These are phyloP conservation scores for Proterorhinus semilunaris DNA, from an alignment of 2,113 vertebrate genomes.

Conservation along the genomic window DNA sequence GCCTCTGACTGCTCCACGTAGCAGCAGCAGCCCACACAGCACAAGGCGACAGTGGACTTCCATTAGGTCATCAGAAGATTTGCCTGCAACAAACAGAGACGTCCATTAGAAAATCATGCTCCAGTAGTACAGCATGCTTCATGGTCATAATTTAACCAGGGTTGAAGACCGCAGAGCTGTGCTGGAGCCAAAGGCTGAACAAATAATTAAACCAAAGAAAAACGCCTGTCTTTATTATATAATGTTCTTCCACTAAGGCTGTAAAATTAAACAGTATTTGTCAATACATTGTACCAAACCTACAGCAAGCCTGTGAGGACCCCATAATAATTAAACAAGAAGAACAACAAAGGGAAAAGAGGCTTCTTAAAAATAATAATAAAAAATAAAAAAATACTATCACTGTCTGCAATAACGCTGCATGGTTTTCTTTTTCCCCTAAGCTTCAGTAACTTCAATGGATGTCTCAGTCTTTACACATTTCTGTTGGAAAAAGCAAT, in stretches of 20 bases:
- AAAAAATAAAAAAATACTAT: conserved; percentile 35
- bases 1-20: conserved; percentile 55
- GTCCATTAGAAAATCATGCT: conserved; percentile 9
- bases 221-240: conserved; percentile 4
- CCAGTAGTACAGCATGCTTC: conserved; percentile 4
- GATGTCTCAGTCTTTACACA: conserved; percentile 32
- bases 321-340: conserved; percentile 38
- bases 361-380: conserved; percentile 11
- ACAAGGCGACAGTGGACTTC: conserved; percentile 62
- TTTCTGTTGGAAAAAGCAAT: conserved; percentile 41
- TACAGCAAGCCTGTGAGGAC: conserved; percentile 29
- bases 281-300: conserved; percentile 30
- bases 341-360: conserved; percentile 35
- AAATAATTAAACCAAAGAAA: conserved; percentile 5
- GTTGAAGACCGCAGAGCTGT: conserved; percentile 7
- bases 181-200: conserved; percentile 1
- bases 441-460: conserved; percentile 36
- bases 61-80: conserved; percentile 72
- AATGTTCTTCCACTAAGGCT: conserved; percentile 11
- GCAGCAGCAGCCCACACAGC: conserved; percentile 71
- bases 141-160: conserved; percentile 11
- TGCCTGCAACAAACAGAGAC: conserved; percentile 49
- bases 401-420: conserved; percentile 44
- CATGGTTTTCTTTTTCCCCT: conserved; percentile 39
- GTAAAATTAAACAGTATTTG: conserved; percentile 27